Evolutionary conservation across 2,797 vertebrate genomes (phyloP).

Genomic region (Poeciliopsis paucimaculata): DNA sequence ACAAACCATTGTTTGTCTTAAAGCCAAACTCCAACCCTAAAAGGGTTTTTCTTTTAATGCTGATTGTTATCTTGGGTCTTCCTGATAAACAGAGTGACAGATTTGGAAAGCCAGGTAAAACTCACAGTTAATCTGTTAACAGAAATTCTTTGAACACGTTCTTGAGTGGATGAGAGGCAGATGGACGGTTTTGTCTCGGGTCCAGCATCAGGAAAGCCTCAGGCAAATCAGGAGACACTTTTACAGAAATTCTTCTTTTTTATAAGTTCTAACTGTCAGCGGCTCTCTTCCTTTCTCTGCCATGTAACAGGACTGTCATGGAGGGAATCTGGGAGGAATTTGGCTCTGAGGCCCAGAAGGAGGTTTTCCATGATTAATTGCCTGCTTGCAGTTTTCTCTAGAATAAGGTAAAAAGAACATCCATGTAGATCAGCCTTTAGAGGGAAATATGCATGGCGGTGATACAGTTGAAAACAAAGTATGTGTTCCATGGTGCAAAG

Average conservation of each 20-base stretch:
- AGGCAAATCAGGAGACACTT: constrained; percentile 56
- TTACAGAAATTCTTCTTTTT: constrained; percentile 64
- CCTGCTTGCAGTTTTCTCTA: not conserved
- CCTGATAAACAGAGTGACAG: constrained; percentile 23
- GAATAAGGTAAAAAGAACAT: not conserved
- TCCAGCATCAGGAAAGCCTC: constrained; percentile 65
- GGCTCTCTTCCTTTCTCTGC: constrained; percentile 34
- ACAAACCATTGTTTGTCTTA: not conserved
- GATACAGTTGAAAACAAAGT: not conserved
- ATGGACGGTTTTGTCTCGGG: constrained; percentile 36
- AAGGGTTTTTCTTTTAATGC: not conserved
- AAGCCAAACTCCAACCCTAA: not conserved
- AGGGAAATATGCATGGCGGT: not conserved
- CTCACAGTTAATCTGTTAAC: constrained; percentile 53
- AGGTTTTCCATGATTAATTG: constrained; percentile 1
- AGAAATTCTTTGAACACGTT: constrained; percentile 43
- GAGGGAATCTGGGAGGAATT: constrained; percentile 6
- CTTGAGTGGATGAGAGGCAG: constrained; percentile 38
- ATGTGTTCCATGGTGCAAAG: not conserved
- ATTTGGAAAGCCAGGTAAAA: constrained; percentile 38
- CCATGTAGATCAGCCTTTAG: not conserved
- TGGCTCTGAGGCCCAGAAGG: not conserved
- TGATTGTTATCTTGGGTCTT: constrained; percentile 8
- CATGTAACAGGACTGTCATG: constrained; percentile 40
- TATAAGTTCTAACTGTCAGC: constrained; percentile 16